Evolutionary conservation across 92 coral and sea anemone species (phyloP).

Genomic region (Phymanthus crucifer): DNA sequence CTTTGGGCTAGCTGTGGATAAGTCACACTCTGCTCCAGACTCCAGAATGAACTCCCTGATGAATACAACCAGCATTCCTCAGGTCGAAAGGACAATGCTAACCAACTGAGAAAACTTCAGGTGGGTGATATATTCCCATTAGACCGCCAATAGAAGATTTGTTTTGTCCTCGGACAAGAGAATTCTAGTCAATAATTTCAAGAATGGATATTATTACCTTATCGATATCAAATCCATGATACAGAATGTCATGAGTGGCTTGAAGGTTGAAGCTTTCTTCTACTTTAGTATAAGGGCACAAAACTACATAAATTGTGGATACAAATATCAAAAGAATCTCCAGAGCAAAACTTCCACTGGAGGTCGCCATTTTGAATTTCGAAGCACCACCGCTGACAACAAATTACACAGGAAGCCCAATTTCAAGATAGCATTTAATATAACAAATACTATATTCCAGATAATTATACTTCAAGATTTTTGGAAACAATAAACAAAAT

Average conservation of each 20-base stretch:
- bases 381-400: conserved; percentile 10
- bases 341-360: conserved; percentile 31
- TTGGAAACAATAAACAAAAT: background rate
- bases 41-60: too few species aligned
- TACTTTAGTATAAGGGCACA: conserved; percentile 95
- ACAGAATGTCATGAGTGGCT: conserved; percentile 88
- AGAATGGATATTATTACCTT: conserved; percentile 47
- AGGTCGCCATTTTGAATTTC: conserved; percentile 74
- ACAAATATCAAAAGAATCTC: conserved; percentile 51
- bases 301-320: conserved; percentile 51
- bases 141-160: too few species aligned
- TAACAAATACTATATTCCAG: background rate
- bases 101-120: too few species aligned
- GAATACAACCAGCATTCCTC: too few species aligned
- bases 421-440: background rate
- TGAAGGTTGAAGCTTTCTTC: conserved; percentile 97
- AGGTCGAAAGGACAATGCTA: too few species aligned
- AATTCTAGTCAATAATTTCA: too few species aligned
- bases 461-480: background rate
- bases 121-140: too few species aligned
- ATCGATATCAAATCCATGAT: conserved; percentile 65
- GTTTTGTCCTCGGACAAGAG: too few species aligned
- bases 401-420: conserved; percentile 22
- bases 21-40: too few species aligned
- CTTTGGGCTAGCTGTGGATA: too few species aligned